phyloP scores from a whole-genome alignment of 2,888 invertebrate species.

The Erynnis tages region DNA sequence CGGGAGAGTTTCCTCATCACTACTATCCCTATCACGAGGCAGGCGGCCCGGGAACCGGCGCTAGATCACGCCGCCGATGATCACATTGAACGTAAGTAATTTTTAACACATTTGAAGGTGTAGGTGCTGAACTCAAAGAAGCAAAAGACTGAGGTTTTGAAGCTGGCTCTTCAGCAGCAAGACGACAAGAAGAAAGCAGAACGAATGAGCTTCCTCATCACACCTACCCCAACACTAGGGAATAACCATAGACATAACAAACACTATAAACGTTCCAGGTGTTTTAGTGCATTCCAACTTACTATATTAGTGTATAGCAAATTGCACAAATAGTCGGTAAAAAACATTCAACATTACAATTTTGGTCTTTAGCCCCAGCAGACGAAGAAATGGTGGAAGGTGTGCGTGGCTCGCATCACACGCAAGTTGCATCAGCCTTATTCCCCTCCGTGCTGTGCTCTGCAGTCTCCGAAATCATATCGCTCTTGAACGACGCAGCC shows the following conservation, averaged over 20 bases:
- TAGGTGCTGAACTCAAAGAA: no score
- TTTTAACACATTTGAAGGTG: background rate
- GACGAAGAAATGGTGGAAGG: slow-evolving; percentile 85
- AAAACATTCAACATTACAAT: no score
- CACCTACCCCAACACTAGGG: no score
- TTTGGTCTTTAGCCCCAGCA: slow-evolving; percentile 56
- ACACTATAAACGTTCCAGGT: no score
- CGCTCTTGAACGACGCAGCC: slow-evolving; percentile 96
- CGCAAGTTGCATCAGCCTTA: slow-evolving; percentile 95
- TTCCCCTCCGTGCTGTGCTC: slow-evolving; percentile 98
- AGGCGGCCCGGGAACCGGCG: slow-evolving; percentile 98
- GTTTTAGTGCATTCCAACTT: no score
- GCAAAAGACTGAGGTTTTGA: no score
- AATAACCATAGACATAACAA: no score
- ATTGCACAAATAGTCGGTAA: no score
- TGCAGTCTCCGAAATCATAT: slow-evolving; percentile 96
- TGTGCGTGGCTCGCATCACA: slow-evolving; percentile 88
- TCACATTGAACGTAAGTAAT: slow-evolving; percentile 89
- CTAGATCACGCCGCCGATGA: slow-evolving; percentile 93
- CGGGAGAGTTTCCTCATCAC: slow-evolving; percentile 97
- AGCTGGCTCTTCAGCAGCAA: no score
- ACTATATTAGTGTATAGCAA: no score
- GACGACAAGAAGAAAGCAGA: no score
- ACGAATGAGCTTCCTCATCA: no score
- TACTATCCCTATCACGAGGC: slow-evolving; percentile 95